phyloP scores from a whole-genome alignment of 2,888 invertebrate species.

The Omphaloscelis lunosa region DNA sequence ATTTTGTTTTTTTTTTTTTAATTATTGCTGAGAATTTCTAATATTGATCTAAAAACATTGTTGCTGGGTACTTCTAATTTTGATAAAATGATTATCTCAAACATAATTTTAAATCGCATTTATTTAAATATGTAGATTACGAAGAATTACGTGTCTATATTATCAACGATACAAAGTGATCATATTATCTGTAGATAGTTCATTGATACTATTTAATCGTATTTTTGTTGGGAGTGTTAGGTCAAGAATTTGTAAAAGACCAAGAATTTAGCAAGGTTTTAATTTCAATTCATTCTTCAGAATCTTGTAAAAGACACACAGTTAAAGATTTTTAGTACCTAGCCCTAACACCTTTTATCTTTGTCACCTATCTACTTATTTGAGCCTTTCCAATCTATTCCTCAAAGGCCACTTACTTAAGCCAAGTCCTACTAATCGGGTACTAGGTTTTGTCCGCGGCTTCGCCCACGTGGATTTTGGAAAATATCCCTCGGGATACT shows the following conservation, averaged over 20 bases:
- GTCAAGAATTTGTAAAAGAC: not conserved
- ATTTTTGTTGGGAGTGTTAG: not conserved
- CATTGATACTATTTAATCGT: not conserved
- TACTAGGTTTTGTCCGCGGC: not conserved
- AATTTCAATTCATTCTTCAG: not conserved
- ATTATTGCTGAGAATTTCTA: not conserved
- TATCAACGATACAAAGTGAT: not conserved
- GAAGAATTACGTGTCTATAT: not conserved
- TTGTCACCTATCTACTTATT: not conserved
- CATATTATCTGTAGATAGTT: not conserved
- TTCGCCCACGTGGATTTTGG: no score
- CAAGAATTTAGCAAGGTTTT: not conserved
- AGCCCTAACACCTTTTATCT: no score
- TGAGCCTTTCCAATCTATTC: constrained; percentile 15
- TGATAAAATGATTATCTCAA: not conserved
- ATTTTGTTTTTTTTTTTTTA: no score
- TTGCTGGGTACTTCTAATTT: not conserved
- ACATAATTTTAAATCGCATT: not conserved
- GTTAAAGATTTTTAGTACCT: not conserved
- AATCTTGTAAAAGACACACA: not conserved
- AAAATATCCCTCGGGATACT: no score
- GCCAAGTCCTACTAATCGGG: not conserved
- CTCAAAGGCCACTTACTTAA: not conserved
- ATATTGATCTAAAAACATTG: not conserved
- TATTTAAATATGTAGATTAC: not conserved